Evolutionary conservation across 64 coral and sea anemone genomes (phyloP).

Genomic region (Montipora efflorescens): DNA sequence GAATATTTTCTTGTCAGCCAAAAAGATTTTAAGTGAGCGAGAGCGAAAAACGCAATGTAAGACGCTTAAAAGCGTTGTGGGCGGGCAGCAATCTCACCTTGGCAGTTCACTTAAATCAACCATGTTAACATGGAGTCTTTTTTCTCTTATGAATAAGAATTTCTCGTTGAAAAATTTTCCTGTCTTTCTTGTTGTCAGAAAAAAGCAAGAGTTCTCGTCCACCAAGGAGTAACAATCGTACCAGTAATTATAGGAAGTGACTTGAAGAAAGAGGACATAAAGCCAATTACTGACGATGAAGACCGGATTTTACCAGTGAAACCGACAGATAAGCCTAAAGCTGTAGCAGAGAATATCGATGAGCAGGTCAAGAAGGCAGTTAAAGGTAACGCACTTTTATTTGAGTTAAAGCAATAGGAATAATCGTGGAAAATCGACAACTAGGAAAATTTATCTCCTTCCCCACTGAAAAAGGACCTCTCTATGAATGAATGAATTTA

Average conservation of each 20-base stretch:
- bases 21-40: no score
- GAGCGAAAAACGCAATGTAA: no score
- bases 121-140: no score
- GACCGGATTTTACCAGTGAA: conserved; percentile 19
- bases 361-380: conserved; percentile 56
- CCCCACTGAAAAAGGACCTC: no score
- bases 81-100: no score
- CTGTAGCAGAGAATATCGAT: conserved; percentile 31
- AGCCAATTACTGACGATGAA: conserved; percentile 54
- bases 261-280: conserved; percentile 24
- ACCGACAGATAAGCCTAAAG: conserved; percentile 40
- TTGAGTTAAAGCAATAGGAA: neutral
- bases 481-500: no score
- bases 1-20: no score
- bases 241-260: conserved; percentile 54
- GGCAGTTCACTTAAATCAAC: no score
- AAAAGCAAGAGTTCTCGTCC: neutral
- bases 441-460: neutral
- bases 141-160: no score
- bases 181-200: neutral
- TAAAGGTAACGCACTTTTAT: conserved; percentile 18
- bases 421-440: neutral
- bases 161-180: neutral
- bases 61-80: no score
- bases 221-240: conserved; percentile 21